phyloP scores from a whole-genome alignment of 2,888 invertebrate genomes.

The Pherbina coryleti region DNA sequence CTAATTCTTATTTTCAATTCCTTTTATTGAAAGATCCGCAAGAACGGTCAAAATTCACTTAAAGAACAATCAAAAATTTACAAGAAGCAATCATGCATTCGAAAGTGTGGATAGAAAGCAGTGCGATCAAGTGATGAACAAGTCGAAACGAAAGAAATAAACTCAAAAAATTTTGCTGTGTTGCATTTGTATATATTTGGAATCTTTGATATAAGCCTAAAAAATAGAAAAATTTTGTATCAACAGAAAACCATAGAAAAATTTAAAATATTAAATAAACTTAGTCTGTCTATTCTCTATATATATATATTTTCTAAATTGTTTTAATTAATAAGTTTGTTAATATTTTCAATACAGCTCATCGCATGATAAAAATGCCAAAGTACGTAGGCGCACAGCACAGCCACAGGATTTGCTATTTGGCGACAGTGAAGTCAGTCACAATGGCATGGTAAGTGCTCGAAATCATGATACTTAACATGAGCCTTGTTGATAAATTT shows the following conservation, averaged over 20 bases:
- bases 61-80: slow-evolving; percentile 48
- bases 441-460: slow-evolving; percentile 51
- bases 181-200: too few species aligned
- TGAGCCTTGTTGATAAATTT: neutral
- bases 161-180: too few species aligned
- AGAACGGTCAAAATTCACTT: slow-evolving; percentile 48
- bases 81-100: slow-evolving; percentile 53
- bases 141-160: neutral
- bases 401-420: slow-evolving; percentile 80
- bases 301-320: neutral
- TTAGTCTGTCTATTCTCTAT: slow-evolving; percentile 24
- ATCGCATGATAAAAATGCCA: slow-evolving; percentile 59
- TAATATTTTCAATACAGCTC: neutral
- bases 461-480: too few species aligned
- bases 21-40: slow-evolving; percentile 46
- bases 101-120: slow-evolving; percentile 46
- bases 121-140: neutral
- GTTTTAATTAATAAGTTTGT: slow-evolving; percentile 6
- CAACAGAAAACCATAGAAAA: neutral
- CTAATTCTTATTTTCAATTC: slow-evolving; percentile 33
- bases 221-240: slow-evolving; percentile 4
- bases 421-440: slow-evolving; percentile 67
- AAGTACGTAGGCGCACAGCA: slow-evolving; percentile 77
- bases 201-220: neutral
- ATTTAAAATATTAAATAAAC: neutral